Percentiles rank a stretch among this genome's conserved stretches.
Evolutionary conservation across 2,888 invertebrate species (phyloP).

Genomic region (Dryobotodes eremita): DNA sequence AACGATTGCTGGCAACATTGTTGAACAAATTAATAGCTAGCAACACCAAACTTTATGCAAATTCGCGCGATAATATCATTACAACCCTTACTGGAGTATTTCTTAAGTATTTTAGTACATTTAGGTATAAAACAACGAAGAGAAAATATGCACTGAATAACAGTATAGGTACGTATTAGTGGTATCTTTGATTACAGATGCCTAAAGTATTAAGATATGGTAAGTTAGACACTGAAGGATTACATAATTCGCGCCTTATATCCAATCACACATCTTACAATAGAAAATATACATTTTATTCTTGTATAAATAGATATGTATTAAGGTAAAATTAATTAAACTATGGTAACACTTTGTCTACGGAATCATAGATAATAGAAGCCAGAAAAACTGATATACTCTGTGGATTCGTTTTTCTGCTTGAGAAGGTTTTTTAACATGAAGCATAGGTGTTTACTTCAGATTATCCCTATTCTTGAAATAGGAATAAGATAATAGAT

Average conservation of each 20-base stretch:
- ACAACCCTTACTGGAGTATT: conserved; percentile 60
- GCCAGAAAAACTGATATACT: conserved; percentile 52
- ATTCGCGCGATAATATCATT: conserved; percentile 70
- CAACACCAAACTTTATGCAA: conserved; percentile 80
- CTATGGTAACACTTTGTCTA: conserved; percentile 89
- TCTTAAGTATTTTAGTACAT: conserved; percentile 59
- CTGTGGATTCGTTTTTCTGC: conserved; percentile 39
- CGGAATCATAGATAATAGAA: conserved; percentile 74
- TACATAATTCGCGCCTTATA: conserved; percentile 80
- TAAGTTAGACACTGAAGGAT: conserved; percentile 79
- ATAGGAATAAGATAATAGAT: conserved; percentile 20
- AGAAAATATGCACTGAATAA: conserved; percentile 59
- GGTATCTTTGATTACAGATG: conserved; percentile 62
- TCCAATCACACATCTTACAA: conserved; percentile 81
- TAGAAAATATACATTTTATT: conserved; percentile 85
- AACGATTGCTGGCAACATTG: conserved; percentile 78
- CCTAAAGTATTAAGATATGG: conserved; percentile 77
- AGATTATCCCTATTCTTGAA: conserved; percentile 20
- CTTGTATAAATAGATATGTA: conserved; percentile 87
- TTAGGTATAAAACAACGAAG: conserved; percentile 58
- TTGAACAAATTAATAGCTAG: conserved; percentile 79
- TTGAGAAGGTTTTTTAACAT: conserved; percentile 37
- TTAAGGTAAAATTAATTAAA: conserved; percentile 83
- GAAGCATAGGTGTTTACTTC: conserved; percentile 38
- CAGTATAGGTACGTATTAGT: conserved; percentile 40